Evolutionary conservation across 2,797 vertebrate species (phyloP), one percentile per base, ranked within the genome.

Genomic region (Podarcis siculus): DNA sequence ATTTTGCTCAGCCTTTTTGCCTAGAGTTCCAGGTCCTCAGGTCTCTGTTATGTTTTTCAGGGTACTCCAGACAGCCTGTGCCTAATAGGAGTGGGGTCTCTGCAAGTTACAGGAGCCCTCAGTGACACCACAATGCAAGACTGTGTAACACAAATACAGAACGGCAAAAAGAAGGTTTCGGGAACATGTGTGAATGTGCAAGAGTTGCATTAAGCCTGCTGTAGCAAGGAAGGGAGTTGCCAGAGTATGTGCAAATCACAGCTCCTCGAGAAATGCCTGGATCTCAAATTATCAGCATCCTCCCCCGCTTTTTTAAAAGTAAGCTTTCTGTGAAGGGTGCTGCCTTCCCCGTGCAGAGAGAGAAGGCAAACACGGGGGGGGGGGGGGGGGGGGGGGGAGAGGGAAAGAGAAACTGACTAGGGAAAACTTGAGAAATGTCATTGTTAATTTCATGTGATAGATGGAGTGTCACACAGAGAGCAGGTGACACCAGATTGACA

Each of bases 401-500:
- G 81, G 49, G 71, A 78, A 91, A 85, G 49, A 55, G 49, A 55
- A 55, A 55, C 49, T 55, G 45, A 83, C 79, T 73, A 0, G 0
- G 92, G 87, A 79, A 64, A 83, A 64, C 55, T 79, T 71, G 30
- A 69, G 79, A 0, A 0, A 58, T 86, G 58, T 86, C 30, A 75
- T 30, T 12, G 12, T 84, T 27, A 0, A 2, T 89, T 76, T 85
- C 83, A 71, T 23, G 37, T 1, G 1, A n/a, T 21, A 39, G 79
- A 64, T 37, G 27, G 42, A 67, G 42, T 67, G 78, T 69, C 25
- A 23, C 67, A 71, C 79, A 45, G 72, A 76, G 81, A 79, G n/a
- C 25, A 83, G 42, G 4, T 78, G 37, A 35, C 27, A 37, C 61
- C 30, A 80, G 61, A 89, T 67, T 89, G 88, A 76, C 78, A 89